Base-by-base conservation (phyloP, 2,888 invertebrate species). In the Doris montereyensis region DNA sequence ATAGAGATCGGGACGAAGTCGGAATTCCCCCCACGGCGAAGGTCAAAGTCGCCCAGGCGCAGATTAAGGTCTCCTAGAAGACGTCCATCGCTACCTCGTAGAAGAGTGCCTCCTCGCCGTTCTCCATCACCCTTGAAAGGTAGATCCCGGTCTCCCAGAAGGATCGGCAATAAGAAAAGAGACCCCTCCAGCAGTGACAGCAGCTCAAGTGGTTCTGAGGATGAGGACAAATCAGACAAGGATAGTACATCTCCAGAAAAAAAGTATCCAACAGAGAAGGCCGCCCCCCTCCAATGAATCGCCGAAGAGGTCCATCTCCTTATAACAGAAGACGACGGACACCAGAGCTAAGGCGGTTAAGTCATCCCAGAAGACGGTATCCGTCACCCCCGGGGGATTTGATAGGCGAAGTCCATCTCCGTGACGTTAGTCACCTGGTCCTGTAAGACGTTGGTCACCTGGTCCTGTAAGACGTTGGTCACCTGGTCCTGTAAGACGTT, bases 21-120 rank as follows among this genome's bases (percentile, higher is more conserved):
- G n/a, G n/a, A n/a, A n/a, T 75, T 74, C 0, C 77, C 79, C 0
- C 60, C 79, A 10, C 13, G 81, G 8, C 32, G 77, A 10, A 83
- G 87, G 68, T 86, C 86, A n/a, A 79, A 85, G 70, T 87, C 87
- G 65, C 86, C 80, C 35, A 82, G 81, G 35, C 72, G 79, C 35
- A 83, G 82, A 76, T 83, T 83, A 65, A 60, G 81, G 10, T 82
- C 82, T 78, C 83, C 83, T 10, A 75, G 75, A 8, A 79, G 70
- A 28, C 82, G 84, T 28, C 84, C 83, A 57, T 81, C 84, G 0
- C 85, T 85, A 34, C 85, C 84, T 10, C 84, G 86, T 34, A 82
- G 85, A 0, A 78, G 86, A 30, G 82, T 81, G 41, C 85, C 87
- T 32, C 79, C 84, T 30, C 79, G 79, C 8, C 70, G 70, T 41